Percentiles rank a stretch among this genome's conserved stretches.
phyloP scores from a whole-genome alignment of 2,113 vertebrate genomes.

The Solea senegalensis region DNA sequence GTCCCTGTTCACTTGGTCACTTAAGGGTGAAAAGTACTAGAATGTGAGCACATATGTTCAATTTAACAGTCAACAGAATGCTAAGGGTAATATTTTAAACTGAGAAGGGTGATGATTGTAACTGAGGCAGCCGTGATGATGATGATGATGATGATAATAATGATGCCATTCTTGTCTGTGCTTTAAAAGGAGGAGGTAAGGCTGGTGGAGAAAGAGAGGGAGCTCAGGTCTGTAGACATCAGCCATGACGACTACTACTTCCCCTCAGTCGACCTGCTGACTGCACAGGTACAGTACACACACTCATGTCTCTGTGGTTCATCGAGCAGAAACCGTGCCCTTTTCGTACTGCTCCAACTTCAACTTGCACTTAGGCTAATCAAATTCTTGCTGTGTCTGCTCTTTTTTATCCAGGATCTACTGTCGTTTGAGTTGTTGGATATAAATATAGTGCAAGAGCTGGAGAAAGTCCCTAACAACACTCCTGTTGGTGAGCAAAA shows the following conservation, averaged over 20 bases:
- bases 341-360: background rate
- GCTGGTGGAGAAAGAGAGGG: conserved; percentile 58
- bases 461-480: conserved; percentile 95
- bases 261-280: conserved; percentile 94
- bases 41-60: no score
- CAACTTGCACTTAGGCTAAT: no score
- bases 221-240: conserved; percentile 58
- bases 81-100: no score
- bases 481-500: conserved; percentile 89
- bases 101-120: no score
- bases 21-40: no score
- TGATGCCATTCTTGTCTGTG: conserved; percentile 23
- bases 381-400: background rate
- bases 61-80: no score
- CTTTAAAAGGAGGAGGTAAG: conserved; percentile 69
- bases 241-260: conserved; percentile 88
- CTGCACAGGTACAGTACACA: conserved; percentile 91
- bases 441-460: conserved; percentile 95
- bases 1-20: no score
- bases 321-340: background rate
- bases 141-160: background rate
- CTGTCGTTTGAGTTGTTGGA: conserved; percentile 96
- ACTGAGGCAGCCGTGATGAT: background rate
- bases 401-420: conserved; percentile 81
- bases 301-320: background rate